Percentiles rank a stretch among this genome's conserved stretches.
phyloP scores from a whole-genome alignment of 2,797 vertebrate genomes.

The Cheirogaleus major region DNA sequence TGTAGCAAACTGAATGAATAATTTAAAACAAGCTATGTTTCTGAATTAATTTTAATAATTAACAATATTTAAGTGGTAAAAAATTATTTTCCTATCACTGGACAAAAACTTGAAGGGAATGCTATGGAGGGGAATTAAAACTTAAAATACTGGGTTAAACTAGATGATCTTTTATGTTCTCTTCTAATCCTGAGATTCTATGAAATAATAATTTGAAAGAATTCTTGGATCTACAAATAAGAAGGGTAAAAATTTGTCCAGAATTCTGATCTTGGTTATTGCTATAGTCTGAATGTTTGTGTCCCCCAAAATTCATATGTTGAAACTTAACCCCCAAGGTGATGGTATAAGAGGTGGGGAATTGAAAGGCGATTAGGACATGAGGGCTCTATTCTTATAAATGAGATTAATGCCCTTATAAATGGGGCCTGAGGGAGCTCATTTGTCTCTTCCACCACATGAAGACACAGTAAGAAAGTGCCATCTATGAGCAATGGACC shows the following conservation, averaged over 20 bases:
- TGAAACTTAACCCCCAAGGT: background rate
- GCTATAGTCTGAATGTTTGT: background rate
- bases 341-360: background rate
- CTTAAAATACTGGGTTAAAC: background rate
- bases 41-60: conserved; percentile 34
- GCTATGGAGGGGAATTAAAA: background rate
- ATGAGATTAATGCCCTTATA: background rate
- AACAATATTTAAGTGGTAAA: background rate
- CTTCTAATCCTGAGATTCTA: background rate
- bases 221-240: background rate
- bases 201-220: conserved; percentile 38
- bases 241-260: background rate
- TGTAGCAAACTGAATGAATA: background rate
- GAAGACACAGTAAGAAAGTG: background rate
- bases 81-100: background rate
- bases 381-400: background rate
- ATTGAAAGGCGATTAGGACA: background rate
- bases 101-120: background rate
- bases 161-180: background rate
- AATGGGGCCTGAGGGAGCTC: background rate
- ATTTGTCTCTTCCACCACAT: background rate
- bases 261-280: background rate
- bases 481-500: background rate
- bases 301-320: background rate
- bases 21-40: background rate